A percentile compares a stretch with the other conserved stretches of the same genome.
Evolutionary conservation across 2,888 invertebrate species (phyloP).

Genomic region (Nasonia oneida): DNA sequence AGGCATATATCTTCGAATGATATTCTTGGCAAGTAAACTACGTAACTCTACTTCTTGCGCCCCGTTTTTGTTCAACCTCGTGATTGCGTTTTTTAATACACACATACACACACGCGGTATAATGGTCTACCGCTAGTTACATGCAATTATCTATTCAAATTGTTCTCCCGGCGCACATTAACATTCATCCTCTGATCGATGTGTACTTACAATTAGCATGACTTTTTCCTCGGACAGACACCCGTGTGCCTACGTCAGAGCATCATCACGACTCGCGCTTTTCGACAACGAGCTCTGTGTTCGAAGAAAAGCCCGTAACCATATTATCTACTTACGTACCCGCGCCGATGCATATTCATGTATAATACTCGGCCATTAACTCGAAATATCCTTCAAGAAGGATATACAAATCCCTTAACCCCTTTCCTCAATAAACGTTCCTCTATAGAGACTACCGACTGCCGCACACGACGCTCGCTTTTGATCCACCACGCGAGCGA

Average conservation of each 20-base stretch:
- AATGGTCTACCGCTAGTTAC: neutral
- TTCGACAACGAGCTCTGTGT: neutral
- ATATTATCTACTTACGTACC: neutral
- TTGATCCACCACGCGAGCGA: neutral
- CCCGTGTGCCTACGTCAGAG: neutral
- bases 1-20: neutral
- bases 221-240: neutral
- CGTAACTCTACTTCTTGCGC: neutral
- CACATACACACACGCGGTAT: neutral
- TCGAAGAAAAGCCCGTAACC: neutral
- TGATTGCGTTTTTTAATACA: neutral
- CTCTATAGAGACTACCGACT: neutral
- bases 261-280: neutral
- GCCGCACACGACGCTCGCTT: neutral
- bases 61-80: slow-evolving; percentile 8
- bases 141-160: slow-evolving; percentile 18
- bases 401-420: neutral
- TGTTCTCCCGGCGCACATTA: neutral
- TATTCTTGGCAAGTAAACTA: neutral
- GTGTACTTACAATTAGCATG: neutral
- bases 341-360: neutral
- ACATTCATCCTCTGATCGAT: neutral
- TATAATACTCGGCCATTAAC: neutral
- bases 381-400: neutral
- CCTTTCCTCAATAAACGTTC: slow-evolving; percentile 6